A percentile compares a stretch with the other conserved stretches of the same genome.
Conservation (phyloP, 1,140 invertebrate genomes). For the Pararge aegeria region DNA sequence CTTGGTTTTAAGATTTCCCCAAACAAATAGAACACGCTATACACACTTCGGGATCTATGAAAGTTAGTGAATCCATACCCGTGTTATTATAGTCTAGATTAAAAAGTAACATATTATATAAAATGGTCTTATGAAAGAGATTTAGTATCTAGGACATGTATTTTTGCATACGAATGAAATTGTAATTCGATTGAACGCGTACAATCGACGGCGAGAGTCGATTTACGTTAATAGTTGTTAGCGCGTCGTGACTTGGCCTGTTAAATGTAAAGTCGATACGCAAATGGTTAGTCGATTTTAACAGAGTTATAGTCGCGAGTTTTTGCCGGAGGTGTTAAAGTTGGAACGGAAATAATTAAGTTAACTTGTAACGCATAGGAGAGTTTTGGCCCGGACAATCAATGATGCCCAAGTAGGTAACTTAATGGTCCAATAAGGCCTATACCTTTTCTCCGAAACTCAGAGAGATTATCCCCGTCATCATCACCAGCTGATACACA, state of each 20-base stretch:
- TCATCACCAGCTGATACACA: too few relatives aligned
- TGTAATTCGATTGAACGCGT: slow-evolving; percentile 24
- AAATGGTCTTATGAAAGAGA: slow-evolving; percentile 53
- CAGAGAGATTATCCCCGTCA: too few relatives aligned
- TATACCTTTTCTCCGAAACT: too few relatives aligned
- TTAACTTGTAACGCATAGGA: neutral
- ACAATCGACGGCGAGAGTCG: slow-evolving; percentile 19
- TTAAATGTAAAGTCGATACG: slow-evolving; percentile 8
- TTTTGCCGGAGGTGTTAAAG: slow-evolving; percentile 21
- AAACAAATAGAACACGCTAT: too few relatives aligned
- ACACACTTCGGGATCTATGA: neutral
- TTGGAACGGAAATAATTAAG: neutral
- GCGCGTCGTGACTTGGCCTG: slow-evolving; percentile 16
- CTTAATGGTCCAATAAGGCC: too few relatives aligned
- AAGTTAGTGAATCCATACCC: slow-evolving; percentile 20
- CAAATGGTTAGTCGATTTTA: slow-evolving; percentile 9
- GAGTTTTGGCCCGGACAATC: neutral
- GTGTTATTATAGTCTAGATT: slow-evolving; percentile 28
- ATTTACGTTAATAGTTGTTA: slow-evolving; percentile 15
- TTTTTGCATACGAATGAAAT: slow-evolving; percentile 52
- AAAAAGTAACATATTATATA: slow-evolving; percentile 32
- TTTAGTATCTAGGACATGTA: slow-evolving; percentile 53
- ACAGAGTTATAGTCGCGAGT: slow-evolving; percentile 16
- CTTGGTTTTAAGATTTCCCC: too few relatives aligned
- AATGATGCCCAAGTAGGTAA: too few relatives aligned